Percentiles rank a stretch among this genome's conserved stretches.
Conservation (phyloP, 2,888 invertebrate species). For the Adelognathus sp. region DNA sequence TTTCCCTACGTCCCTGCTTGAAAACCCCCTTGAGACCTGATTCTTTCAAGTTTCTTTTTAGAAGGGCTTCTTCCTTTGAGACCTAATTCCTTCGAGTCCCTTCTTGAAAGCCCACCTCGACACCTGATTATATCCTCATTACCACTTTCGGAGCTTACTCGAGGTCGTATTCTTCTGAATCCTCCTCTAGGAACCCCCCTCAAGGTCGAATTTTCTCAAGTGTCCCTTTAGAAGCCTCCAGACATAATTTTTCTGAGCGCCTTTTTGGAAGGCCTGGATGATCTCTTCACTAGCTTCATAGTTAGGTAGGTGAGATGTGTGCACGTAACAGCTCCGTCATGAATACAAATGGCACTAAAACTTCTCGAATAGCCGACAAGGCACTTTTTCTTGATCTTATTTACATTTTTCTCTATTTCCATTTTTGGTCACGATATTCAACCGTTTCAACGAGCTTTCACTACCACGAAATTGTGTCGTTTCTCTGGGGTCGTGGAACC, state of each 20-base stretch:
- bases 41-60: too few relatives aligned
- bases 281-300: neutral
- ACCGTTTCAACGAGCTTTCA: constrained; percentile 32
- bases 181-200: too few relatives aligned
- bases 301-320: constrained; percentile 15
- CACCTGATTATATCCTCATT: neutral
- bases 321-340: constrained; percentile 59
- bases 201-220: too few relatives aligned
- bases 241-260: constrained; percentile 14
- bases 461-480: constrained; percentile 23
- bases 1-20: too few relatives aligned
- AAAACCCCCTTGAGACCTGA: too few relatives aligned
- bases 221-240: too few relatives aligned
- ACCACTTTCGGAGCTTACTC: too few relatives aligned
- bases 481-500: constrained; percentile 55
- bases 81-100: too few relatives aligned
- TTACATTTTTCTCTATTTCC: constrained; percentile 34
- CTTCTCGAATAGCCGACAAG: constrained; percentile 55
- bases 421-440: constrained; percentile 21
- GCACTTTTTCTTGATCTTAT: constrained; percentile 62
- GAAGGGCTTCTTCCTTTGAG: too few relatives aligned
- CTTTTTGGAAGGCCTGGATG: neutral
- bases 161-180: too few relatives aligned
- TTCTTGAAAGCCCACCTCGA: too few relatives aligned
- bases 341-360: constrained; percentile 76